Percentiles rank a stretch among this genome's conserved stretches.
phyloP scores from a whole-genome alignment of 2,797 vertebrate species.

The Arremon brunneinucha region DNA sequence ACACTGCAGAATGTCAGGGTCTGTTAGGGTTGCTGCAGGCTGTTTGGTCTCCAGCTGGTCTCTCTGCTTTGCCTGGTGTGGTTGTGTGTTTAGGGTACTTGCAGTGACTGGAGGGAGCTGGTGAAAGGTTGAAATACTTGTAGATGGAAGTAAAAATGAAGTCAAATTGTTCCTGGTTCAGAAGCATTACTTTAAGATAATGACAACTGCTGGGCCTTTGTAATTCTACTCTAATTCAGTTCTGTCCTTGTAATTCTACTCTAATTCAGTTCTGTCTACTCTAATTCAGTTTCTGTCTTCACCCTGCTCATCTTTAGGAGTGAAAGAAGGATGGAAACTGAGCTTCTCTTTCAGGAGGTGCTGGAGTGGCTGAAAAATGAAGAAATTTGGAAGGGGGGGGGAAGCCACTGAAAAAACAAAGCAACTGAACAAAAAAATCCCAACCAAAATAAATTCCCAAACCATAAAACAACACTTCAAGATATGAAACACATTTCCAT shows the following conservation, averaged over 20 bases:
- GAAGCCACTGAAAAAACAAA: not conserved
- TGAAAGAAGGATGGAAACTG: not conserved
- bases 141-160: not conserved
- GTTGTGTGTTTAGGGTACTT: not conserved
- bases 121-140: not conserved
- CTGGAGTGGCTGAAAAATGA: not conserved
- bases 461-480: not conserved
- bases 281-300: not conserved
- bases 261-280: not conserved
- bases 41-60: not conserved
- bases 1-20: not conserved
- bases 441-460: not conserved
- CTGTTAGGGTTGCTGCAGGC: not conserved
- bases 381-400: not conserved
- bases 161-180: not conserved
- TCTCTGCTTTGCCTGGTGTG: not conserved
- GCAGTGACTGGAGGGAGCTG: not conserved
- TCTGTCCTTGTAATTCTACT: not conserved
- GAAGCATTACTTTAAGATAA: not conserved
- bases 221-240: not conserved
- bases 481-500: not conserved
- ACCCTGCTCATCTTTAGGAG: accelerated
- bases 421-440: not conserved
- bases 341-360: not conserved
- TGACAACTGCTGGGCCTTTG: not conserved